Evolutionary conservation across 2,888 invertebrate genomes (phyloP).

Genomic region (Stomorhina lunata): DNA sequence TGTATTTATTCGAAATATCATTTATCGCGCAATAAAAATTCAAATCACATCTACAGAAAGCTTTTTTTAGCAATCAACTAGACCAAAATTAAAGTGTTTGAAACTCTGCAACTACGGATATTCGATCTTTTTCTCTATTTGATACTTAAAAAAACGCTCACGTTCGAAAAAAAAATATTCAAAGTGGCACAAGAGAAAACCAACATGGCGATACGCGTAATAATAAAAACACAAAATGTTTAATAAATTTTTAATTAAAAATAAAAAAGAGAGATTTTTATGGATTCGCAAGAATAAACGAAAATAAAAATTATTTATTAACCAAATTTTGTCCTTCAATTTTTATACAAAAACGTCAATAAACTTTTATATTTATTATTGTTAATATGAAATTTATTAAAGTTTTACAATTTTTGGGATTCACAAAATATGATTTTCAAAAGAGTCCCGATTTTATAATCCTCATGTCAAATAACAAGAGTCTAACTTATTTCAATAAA

Average conservation of each 20-base stretch:
- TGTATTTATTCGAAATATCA: too few relatives aligned
- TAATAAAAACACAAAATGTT: neutral
- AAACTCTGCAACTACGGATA: neutral
- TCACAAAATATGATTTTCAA: too few relatives aligned
- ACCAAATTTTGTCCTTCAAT: constrained; percentile 39
- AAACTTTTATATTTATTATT: constrained; percentile 24
- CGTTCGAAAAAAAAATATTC: constrained; percentile 32
- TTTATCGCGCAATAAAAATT: neutral
- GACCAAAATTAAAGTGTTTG: neutral
- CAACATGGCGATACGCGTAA: neutral
- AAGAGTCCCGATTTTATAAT: too few relatives aligned
- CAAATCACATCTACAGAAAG: constrained; percentile 4
- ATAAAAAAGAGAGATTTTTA: constrained; percentile 22
- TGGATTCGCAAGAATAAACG: neutral
- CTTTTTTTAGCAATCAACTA: neutral
- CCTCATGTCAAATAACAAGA: too few relatives aligned
- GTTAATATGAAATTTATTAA: neutral
- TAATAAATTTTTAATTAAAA: too few relatives aligned
- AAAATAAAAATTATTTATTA: neutral
- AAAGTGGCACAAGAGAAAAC: constrained; percentile 24
- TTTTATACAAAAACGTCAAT: constrained; percentile 29
- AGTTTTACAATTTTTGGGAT: neutral
- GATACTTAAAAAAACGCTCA: constrained; percentile 20
- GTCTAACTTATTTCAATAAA: too few relatives aligned
- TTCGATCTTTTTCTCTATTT: neutral